Percentiles rank a stretch among this genome's conserved stretches.
These are phyloP conservation scores for Iselma pallidipennis DNA, from an alignment of 2,888 invertebrate species.

Conservation along the genomic window DNA sequence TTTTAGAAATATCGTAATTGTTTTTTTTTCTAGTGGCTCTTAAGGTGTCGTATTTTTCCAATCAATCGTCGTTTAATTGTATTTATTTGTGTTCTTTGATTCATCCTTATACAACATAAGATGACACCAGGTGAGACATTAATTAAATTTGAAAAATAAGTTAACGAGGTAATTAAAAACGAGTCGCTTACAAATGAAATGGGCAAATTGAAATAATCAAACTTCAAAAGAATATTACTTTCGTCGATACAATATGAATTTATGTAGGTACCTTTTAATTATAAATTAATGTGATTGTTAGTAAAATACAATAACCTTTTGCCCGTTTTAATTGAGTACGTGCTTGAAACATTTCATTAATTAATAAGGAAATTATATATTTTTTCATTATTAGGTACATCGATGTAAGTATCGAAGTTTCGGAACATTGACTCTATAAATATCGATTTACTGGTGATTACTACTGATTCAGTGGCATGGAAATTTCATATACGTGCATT, in stretches of 20 bases:
- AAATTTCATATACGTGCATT: background rate
- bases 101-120: slow-evolving; percentile 16
- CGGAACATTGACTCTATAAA: background rate
- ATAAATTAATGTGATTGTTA: too few species aligned
- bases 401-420: too few species aligned
- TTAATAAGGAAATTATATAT: background rate
- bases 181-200: slow-evolving; percentile 19
- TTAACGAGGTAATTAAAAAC: slow-evolving; percentile 26
- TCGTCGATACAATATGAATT: too few species aligned
- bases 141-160: slow-evolving; percentile 23
- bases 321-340: too few species aligned
- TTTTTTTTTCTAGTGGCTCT: background rate
- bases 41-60: background rate
- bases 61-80: background rate
- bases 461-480: background rate
- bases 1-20: too few species aligned
- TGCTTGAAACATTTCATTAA: too few species aligned
- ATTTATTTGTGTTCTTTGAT: slow-evolving; percentile 10
- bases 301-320: too few species aligned
- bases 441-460: too few species aligned
- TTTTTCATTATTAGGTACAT: background rate
- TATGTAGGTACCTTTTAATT: too few species aligned
- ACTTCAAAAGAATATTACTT: background rate
- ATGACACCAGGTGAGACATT: slow-evolving; percentile 17
- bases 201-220: slow-evolving; percentile 19